Evolutionary conservation across 2,888 invertebrate species (phyloP).

Genomic region (Drosophila buzzatii): DNA sequence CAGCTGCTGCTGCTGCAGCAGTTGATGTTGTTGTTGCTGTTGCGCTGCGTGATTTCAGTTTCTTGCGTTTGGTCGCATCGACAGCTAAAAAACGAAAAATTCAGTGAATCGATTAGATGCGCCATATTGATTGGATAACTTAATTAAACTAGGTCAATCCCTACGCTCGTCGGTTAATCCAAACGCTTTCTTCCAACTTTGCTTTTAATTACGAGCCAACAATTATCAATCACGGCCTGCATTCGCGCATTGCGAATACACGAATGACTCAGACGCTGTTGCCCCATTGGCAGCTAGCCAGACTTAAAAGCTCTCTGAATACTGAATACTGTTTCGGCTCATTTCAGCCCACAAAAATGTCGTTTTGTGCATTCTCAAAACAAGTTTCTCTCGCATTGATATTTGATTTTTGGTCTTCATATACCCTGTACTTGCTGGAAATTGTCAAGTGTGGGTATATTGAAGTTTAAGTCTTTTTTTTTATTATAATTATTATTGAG

Average conservation of each 20-base stretch:
- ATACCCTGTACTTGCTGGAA: constrained; percentile 8
- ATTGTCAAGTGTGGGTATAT: background rate
- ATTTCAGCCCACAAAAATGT: constrained; percentile 68
- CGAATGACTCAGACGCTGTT: constrained; percentile 63
- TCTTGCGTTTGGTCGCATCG: constrained; percentile 83
- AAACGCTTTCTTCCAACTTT: background rate
- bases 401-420: constrained; percentile 28
- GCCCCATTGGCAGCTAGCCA: constrained; percentile 24
- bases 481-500: no score
- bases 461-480: background rate
- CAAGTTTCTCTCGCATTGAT: constrained; percentile 59
- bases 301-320: constrained; percentile 35
- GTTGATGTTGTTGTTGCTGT: constrained; percentile 47
- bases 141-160: constrained; percentile 16
- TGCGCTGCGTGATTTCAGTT: constrained; percentile 83
- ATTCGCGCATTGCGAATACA: constrained; percentile 58
- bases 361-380: constrained; percentile 57
- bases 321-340: constrained; percentile 25
- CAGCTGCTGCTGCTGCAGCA: constrained; percentile 27
- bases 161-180: background rate
- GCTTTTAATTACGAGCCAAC: constrained; percentile 9
- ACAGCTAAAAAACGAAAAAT: constrained; percentile 45
- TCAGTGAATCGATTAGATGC: constrained; percentile 13
- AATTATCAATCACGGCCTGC: constrained; percentile 44
- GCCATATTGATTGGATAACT: constrained; percentile 27